Evolutionary conservation across 2,888 invertebrate species (phyloP).

Genomic region (Lithophane semibrunnea): DNA sequence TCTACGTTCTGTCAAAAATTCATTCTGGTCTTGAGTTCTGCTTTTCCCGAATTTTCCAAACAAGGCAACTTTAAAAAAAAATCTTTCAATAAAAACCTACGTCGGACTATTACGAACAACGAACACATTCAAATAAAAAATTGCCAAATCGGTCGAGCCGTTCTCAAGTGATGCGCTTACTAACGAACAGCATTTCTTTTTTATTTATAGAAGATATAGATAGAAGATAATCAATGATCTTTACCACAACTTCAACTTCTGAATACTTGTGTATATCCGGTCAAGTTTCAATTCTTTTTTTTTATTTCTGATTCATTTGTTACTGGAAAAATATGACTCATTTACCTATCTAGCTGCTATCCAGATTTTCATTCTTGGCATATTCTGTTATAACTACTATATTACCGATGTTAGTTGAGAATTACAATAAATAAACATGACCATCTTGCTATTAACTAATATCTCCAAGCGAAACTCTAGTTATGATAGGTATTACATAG

Average conservation of each 20-base stretch:
- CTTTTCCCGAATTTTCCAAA: not conserved
- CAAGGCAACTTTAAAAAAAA: not conserved
- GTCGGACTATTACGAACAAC: not conserved
- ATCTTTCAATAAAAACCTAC: not conserved
- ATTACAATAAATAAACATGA: constrained; percentile 20
- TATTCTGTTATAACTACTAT: constrained; percentile 2
- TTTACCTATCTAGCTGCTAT: constrained; percentile 22
- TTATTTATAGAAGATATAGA: not conserved
- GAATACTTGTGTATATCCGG: constrained; percentile 1
- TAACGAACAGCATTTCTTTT: not conserved
- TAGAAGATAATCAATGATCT: not conserved
- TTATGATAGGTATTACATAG: not conserved
- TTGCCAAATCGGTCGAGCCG: not conserved
- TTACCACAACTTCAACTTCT: not conserved
- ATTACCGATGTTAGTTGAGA: constrained; percentile 23
- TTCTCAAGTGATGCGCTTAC: not conserved
- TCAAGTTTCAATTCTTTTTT: not conserved
- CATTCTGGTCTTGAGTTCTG: not conserved
- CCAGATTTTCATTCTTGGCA: constrained; percentile 20
- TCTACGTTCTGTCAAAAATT: not conserved
- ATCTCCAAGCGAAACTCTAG: not conserved
- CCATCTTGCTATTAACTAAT: not conserved
- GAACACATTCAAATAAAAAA: not conserved
- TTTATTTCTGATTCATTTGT: constrained; percentile 24
- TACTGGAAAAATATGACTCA: constrained; percentile 40